These are phyloP conservation scores for Cephus pulcher DNA, from an alignment of 2,888 invertebrate genomes.

Conservation along the genomic window DNA sequence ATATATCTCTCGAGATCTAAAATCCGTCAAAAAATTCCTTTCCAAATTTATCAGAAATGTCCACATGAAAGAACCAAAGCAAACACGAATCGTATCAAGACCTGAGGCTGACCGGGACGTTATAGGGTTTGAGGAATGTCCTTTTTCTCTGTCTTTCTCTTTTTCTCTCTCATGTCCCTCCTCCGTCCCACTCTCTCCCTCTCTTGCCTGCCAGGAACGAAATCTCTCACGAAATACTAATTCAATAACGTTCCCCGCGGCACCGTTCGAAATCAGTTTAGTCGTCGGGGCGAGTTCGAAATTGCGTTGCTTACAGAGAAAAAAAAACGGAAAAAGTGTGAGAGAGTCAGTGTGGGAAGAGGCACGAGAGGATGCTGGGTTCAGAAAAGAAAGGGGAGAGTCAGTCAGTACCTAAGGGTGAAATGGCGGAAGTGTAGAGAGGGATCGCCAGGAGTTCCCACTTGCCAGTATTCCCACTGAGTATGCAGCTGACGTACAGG, in stretches of 20 bases:
- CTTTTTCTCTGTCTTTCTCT: background rate
- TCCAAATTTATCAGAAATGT: background rate
- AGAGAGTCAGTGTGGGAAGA: conserved; percentile 1
- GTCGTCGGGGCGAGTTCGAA: conserved; percentile 40
- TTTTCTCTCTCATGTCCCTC: background rate
- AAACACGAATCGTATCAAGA: conserved; percentile 42
- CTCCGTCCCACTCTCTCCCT: conserved; percentile 16
- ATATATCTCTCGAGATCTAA: background rate
- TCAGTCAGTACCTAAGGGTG: background rate
- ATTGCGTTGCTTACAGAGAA: conserved; percentile 38
- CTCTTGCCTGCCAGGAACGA: conserved; percentile 27
- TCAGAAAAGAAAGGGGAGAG: conserved; percentile 12
- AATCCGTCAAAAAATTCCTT: background rate
- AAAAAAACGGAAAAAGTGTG: background rate
- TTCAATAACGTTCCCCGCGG: conserved; percentile 40
- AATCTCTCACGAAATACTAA: conserved; percentile 36
- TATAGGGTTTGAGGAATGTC: conserved; percentile 23
- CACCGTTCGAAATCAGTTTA: conserved; percentile 46
- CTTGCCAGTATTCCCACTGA: conserved; percentile 9
- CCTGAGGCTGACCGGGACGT: conserved; percentile 27
- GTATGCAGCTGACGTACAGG: conserved; percentile 39
- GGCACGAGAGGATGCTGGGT: background rate
- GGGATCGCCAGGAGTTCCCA: background rate
- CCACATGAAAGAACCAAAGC: conserved; percentile 27
- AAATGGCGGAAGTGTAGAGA: conserved; percentile 12